phyloP scores from a whole-genome alignment of 2,888 invertebrate genomes.

The Lathronympha strigana region DNA sequence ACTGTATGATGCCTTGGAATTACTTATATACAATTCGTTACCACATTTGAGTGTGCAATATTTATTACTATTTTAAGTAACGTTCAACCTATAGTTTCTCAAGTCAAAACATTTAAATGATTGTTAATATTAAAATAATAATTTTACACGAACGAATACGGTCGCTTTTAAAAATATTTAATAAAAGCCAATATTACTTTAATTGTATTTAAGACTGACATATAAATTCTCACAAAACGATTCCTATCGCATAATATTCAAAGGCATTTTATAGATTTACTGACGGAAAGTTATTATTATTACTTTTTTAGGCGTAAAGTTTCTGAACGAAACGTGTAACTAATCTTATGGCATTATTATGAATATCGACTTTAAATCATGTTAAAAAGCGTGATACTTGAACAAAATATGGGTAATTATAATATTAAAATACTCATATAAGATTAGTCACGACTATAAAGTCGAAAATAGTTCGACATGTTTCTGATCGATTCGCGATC shows the following conservation, averaged over 20 bases:
- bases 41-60: constrained; percentile 41
- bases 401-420: constrained; percentile 36
- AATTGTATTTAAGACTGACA: constrained; percentile 39
- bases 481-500: too few species aligned
- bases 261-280: constrained; percentile 40
- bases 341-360: constrained; percentile 40
- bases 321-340: constrained; percentile 21
- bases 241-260: constrained; percentile 40
- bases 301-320: constrained; percentile 26
- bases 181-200: constrained; percentile 23
- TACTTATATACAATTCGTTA: constrained; percentile 38
- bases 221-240: constrained; percentile 31
- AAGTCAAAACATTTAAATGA: constrained; percentile 11
- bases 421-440: too few species aligned
- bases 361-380: constrained; percentile 24
- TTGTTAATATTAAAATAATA: constrained; percentile 21
- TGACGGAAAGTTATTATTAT: constrained; percentile 24
- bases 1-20: constrained; percentile 39
- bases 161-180: constrained; percentile 15
- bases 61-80: constrained; percentile 33
- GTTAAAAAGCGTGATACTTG: constrained; percentile 14
- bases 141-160: constrained; percentile 11
- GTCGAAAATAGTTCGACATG: too few species aligned
- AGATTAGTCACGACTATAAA: too few species aligned
- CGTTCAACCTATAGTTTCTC: constrained; percentile 12